Evolutionary conservation across 1,140 invertebrate genomes (phyloP), one percentile per base, ranked within the genome.

Genomic region (Zaprionus capensis): DNA sequence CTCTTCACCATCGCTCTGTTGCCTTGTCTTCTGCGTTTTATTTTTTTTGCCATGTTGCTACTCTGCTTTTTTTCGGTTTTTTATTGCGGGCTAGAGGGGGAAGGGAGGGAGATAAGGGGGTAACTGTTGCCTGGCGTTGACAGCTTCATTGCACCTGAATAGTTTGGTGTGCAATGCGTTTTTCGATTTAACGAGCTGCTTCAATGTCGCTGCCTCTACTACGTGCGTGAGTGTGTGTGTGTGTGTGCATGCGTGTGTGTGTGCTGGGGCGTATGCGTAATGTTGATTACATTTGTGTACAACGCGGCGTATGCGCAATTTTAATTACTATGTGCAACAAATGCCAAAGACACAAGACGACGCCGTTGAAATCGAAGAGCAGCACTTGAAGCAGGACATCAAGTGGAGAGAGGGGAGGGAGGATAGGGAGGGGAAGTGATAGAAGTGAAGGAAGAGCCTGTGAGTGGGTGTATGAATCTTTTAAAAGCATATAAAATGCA

Each of bases 111-210:
- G 31, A 5, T 9, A 20, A 20, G 20, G 20, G 20, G 11, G 57
- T 65, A 68, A 46, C 57, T 74, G 71, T 62, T 63, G 58, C 58
- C 49, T 75, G 72, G 22, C 26, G 66, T 38, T 75, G 72, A 75
- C 72, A 58, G 66, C 72, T 75, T 70, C 72, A 75, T 46, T 75
- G 72, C 72, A 63, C 58, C 72, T 75, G 72, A 70, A 70, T 70
- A 63, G 66, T 57, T 63, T 28, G 59, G 17, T 56, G 26, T 58
- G 65, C 65, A 67, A 36, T 15, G 59, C 20, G 56, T 61, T 74
- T 59, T 61, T 57, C 66, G 51, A 63, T 75, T 75, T 70, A 75
- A 70, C 58, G 58, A 63, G 59, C 38, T 49, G 62, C 70, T 26
- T 38, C 38, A 61, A 55, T 31, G 26, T 17, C 34, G 36, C 17